phyloP scores from a whole-genome alignment of 2,888 invertebrate genomes.

The Pachydiplax longipennis region DNA sequence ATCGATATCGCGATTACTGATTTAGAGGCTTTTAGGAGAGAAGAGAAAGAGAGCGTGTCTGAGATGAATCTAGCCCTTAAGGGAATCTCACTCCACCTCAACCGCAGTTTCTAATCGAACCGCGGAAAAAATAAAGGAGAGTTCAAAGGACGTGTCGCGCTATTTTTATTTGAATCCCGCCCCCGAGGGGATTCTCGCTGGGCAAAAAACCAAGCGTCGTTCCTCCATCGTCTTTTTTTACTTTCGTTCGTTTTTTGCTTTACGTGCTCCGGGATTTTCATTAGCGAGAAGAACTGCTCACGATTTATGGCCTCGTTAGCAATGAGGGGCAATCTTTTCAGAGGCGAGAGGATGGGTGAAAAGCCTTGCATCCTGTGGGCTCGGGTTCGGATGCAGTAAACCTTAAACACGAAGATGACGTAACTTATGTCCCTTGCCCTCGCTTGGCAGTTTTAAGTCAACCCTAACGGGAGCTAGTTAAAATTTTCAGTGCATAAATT shows the following conservation, averaged over 20 bases:
- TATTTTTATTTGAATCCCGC: not conserved
- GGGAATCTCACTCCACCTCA: not conserved
- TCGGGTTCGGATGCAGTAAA: not conserved
- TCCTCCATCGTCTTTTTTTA: not conserved
- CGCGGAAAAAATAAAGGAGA: not conserved
- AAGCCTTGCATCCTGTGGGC: not conserved
- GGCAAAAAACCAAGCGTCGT: not conserved
- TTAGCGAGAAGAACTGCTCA: constrained; percentile 5
- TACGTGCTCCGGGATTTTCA: not conserved
- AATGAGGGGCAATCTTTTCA: not conserved
- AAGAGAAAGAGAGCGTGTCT: not conserved
- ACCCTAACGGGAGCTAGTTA: too few relatives aligned
- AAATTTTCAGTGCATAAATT: too few relatives aligned
- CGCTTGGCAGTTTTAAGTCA: too few relatives aligned
- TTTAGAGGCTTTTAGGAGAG: not conserved
- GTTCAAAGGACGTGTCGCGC: not conserved
- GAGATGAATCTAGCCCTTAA: not conserved
- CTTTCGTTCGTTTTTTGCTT: not conserved
- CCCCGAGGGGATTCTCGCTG: not conserved
- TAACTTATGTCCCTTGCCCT: too few relatives aligned
- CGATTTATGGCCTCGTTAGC: constrained; percentile 26
- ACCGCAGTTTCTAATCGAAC: not conserved
- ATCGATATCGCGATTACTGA: too few relatives aligned
- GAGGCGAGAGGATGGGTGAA: not conserved
- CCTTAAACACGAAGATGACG: too few relatives aligned